Evolutionary conservation across 2,113 vertebrate genomes (phyloP), one percentile per base, ranked within the genome.

Genomic region (Coryphaenoides rupestris): DNA sequence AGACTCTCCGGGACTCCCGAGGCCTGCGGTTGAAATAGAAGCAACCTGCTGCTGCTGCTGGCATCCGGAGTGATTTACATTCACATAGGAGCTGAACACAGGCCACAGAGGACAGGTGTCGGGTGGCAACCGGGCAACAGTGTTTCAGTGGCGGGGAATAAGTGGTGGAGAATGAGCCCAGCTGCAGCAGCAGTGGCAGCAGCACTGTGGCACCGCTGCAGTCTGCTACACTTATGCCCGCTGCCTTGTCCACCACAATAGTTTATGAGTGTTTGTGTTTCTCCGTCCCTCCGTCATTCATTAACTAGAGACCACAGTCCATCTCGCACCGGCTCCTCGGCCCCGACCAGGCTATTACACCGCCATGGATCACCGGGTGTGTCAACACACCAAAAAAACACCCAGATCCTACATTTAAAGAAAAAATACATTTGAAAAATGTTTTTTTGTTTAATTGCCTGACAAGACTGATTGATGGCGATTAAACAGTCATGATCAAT

Each of bases 241-340:
- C 33, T 10, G 47, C 47, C 47, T 7, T n/a, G n/a, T n/a, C n/a
- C 15, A 50, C 16, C 47, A 17, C n/a, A n/a, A 50, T 68, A 61
- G 59, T 84, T 80, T 80, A 81, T 76, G 70, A 40, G 40, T 85
- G 74, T 85, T 85, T 76, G 79, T 70, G 65, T 81, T 81, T 66
- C 74, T 68, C 55, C 23, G n/a, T 65, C 74, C 62, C 59, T 59
- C 66, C 54, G 77, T 82, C 72, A 79, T 65, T 83, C 28, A 84
- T 85, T 87, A 83, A 84, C 85, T n/a, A 80, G 76, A 73, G 72
- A 75, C 62, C 73, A 81, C 77, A 71, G 79, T 78, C 65, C 79
- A 74, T 40, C 50, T 71, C 50, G 66, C n/a, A n/a, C 65, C 28
- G 53, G 62, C 70, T 69, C 63, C 64, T 24, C 55, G 66, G 47